Percentiles rank a stretch among this genome's conserved stretches.
Conservation (phyloP, 1,140 invertebrate species). For the Catajapyx aquilonaris region DNA sequence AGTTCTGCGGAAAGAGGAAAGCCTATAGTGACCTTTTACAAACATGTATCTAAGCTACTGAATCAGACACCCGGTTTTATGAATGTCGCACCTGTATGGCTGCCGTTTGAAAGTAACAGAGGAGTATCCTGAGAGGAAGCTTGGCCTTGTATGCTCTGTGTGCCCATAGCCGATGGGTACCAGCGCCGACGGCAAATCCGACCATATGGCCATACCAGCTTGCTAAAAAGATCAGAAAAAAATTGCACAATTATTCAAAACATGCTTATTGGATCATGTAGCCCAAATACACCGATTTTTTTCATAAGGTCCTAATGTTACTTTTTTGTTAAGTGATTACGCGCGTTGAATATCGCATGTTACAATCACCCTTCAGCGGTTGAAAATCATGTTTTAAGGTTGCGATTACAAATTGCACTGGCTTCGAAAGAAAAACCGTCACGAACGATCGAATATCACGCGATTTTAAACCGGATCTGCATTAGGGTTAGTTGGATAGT, state of each 20-base stretch:
- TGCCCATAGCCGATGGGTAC: constrained; percentile 36
- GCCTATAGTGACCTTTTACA: too few species aligned
- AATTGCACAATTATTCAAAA: constrained; percentile 1
- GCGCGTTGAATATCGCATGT: background rate
- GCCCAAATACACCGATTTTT: background rate
- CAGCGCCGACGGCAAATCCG: constrained; percentile 36
- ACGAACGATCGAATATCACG: too few species aligned
- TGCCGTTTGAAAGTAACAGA: constrained; percentile 28
- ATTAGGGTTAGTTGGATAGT: background rate
- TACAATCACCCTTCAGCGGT: background rate
- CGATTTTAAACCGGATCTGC: background rate
- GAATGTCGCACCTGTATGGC: constrained; percentile 27
- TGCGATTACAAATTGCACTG: too few species aligned
- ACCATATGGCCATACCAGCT: constrained; percentile 40
- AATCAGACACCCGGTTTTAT: too few species aligned
- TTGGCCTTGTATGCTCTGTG: constrained; percentile 36
- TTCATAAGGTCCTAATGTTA: background rate
- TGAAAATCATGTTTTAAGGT: too few species aligned
- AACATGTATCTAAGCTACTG: too few species aligned
- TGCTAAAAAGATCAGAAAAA: constrained; percentile 28
- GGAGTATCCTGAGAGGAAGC: constrained; percentile 29
- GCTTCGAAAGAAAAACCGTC: too few species aligned
- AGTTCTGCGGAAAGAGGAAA: constrained; percentile 29
- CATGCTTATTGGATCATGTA: background rate
- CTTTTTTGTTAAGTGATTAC: background rate